Base-by-base conservation (phyloP, 1,140 invertebrate genomes). In the Lepidurus arcticus region DNA sequence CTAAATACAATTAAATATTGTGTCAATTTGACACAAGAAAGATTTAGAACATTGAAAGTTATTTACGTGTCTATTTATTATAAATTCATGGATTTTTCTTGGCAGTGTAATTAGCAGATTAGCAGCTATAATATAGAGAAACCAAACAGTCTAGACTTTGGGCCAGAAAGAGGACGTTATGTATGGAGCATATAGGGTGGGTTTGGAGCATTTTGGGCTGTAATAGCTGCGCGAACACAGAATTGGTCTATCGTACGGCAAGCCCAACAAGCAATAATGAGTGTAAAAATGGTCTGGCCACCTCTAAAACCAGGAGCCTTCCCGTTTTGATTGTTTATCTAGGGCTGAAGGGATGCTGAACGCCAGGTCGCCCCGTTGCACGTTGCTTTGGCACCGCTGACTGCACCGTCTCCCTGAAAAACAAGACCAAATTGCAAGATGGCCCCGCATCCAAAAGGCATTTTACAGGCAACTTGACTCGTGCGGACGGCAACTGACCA, bases 221-320 rank as follows among this genome's bases (percentile, higher is more conserved):
- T 21, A 65, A 65, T 65, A 21, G 53, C 13, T 21, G 16, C 53
- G 53, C 53, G n/a, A 13, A 65, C 53, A 65, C 53, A 65, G 21
- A 65, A 65, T 65, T 65, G 53, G 53, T 7, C 53, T 34, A 34
- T 34, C 34, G 34, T 34, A 34, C 34, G 34, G 34, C 34, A 34
- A 65, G 6, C 16, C 53, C 53, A 65, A 65, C 53, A 65, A 65
- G 53, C 53, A 65, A 65, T 65, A 65, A 65, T 65, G 53, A 65
- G 53, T 65, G 53, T 65, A 65, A 65, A 65, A 65, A 65, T 65
- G 53, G 53, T 65, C 53, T 65, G 53, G 53, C 53, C 53, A 65
- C 53, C 53, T 65, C n/a, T 65, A 65, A 65, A 65, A 65, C 16
- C 53, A 13, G 21, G 53, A 21, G 21, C 16, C 53, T 21, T 65